Evolutionary conservation across 2,113 vertebrate genomes (phyloP), one percentile per base, ranked within the genome.

Genomic region (Rhizomys pruinosus): DNA sequence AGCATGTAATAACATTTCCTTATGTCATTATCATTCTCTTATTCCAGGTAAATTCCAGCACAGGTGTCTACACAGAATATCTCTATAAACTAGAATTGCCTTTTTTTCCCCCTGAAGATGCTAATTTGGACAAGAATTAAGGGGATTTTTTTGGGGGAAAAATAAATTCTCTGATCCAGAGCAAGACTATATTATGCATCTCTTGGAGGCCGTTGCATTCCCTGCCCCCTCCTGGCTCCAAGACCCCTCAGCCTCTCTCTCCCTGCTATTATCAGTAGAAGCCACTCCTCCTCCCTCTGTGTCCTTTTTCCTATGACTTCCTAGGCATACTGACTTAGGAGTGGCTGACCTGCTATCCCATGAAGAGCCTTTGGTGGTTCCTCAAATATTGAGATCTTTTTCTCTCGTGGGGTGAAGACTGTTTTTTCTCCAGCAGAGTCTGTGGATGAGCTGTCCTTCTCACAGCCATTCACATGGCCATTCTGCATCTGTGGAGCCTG

Each of bases 281-380:
- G 20, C 4, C 39, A 39, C 34, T 1, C 19, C 16, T 64, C 39
- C 59, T 17, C 17, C 42, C 25, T 73, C 22, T 25, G 68, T 5
- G 16, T 6, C n/a, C 37, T 79, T 57, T 17, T 80, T 47, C 59
- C 86, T 7, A 4, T 27, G 10, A 11, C 37, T 87, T 34, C 32
- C 72, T 78, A 52, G 81, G 57, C 32, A 84, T 22, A 20, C 19
- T n/a, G 20, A n/a, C 39, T 66, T 23, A 80, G 32, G 71, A 5
- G 19, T 68, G 59, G 98, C 98, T 97, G 61, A 98, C 98, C 98
- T 98, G 95, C 73, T 68, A 80, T 71, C 94, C 97, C 97, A 55
- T 92, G 87, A 81, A 90, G 92, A 37, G 87, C 84, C 42, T 63
- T 94, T 0, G 72, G 66, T 0, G 95, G 96, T 6, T 98, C 96